Evolutionary conservation across 2,888 invertebrate species (phyloP).

Genomic region (Apamea epomidion): DNA sequence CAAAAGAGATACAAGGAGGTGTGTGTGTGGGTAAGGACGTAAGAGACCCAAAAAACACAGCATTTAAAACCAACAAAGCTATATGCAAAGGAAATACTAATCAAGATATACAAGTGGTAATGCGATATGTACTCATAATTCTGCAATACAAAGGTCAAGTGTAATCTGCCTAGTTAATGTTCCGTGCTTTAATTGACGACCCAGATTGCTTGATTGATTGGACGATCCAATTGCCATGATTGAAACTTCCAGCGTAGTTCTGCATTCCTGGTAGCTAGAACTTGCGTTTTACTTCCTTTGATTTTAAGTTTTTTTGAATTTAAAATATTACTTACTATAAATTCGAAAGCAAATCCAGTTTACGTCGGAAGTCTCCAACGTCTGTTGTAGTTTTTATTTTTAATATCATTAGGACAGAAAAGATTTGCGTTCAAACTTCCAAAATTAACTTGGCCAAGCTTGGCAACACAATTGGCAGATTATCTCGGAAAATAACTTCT

Average conservation of each 20-base stretch:
- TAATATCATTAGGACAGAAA: background rate
- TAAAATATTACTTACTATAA: background rate
- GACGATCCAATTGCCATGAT: constrained; percentile 62
- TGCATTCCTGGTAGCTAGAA: constrained; percentile 31
- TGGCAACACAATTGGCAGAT: background rate
- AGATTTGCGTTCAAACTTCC: background rate
- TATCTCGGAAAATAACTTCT: background rate
- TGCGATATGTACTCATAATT: constrained; percentile 48
- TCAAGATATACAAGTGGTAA: constrained; percentile 33
- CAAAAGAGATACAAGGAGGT: background rate
- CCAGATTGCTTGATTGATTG: constrained; percentile 63
- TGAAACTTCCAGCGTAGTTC: constrained; percentile 49
- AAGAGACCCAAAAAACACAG: background rate
- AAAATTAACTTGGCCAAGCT: background rate
- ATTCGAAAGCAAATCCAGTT: constrained; percentile 11
- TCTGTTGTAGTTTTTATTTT: background rate
- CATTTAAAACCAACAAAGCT: constrained; percentile 8
- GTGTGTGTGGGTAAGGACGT: background rate
- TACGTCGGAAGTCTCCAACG: background rate
- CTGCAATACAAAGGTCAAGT: constrained; percentile 61
- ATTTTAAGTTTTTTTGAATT: background rate
- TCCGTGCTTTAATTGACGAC: constrained; percentile 60
- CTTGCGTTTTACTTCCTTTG: background rate
- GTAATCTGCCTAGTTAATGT: constrained; percentile 62
- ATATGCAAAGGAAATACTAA: constrained; percentile 1